phyloP scores from a whole-genome alignment of 2,113 vertebrate species.

The Carassius gibelio region DNA sequence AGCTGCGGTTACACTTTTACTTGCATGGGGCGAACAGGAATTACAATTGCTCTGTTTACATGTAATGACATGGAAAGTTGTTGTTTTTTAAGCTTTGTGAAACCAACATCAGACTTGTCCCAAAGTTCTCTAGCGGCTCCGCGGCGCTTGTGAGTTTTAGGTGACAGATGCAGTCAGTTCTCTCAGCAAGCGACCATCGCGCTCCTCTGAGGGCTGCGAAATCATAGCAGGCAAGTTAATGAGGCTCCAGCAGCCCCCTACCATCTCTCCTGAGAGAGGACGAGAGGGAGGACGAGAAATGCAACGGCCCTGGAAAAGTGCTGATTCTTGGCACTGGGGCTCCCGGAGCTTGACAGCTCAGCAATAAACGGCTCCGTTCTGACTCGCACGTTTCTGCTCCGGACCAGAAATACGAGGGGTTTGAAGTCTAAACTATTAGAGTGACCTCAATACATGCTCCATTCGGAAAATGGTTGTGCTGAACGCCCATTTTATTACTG shows the following conservation, averaged over 20 bases:
- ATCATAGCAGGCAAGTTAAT: constrained; percentile 27
- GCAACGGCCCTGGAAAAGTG: constrained; percentile 60
- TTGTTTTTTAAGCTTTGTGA: not conserved
- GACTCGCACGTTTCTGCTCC: constrained; percentile 59
- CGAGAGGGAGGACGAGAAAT: constrained; percentile 30
- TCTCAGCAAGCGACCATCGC: not conserved
- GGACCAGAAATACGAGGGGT: constrained; percentile 14
- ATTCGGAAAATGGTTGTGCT: not conserved
- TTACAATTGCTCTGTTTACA: not conserved
- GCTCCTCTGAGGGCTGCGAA: constrained; percentile 2
- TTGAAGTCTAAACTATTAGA: not conserved
- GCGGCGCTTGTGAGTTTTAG: not conserved
- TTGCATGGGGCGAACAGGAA: not conserved
- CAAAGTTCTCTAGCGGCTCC: not conserved
- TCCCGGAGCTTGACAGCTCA: constrained; percentile 52
- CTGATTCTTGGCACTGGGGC: constrained; percentile 57
- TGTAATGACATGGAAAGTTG: constrained; percentile 7
- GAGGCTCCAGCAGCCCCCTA: constrained; percentile 13
- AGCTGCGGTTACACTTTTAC: not conserved
- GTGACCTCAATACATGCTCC: not conserved
- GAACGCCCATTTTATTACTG: not conserved
- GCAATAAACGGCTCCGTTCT: constrained; percentile 57
- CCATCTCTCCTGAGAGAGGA: constrained; percentile 20
- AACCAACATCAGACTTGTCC: not conserved
- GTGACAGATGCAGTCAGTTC: constrained; percentile 1